A percentile compares a stretch with the other conserved stretches of the same genome.
Conservation (phyloP, 2,888 invertebrate genomes). For the Carterocephalus palaemon region DNA sequence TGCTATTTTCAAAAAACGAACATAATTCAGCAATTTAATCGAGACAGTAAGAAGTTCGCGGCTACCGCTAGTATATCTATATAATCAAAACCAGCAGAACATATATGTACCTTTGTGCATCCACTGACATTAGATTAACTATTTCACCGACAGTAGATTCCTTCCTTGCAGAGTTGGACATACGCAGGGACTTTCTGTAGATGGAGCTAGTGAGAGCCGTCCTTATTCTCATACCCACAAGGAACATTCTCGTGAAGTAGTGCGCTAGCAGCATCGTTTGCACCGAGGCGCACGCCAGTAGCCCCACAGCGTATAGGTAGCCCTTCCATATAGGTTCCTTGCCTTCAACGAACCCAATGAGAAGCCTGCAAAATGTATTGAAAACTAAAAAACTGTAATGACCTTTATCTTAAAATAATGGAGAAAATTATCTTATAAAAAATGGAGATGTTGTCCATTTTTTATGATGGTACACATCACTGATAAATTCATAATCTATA, state of each 20-base stretch:
- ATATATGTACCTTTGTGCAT: conserved; percentile 87
- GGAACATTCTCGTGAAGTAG: conserved; percentile 94
- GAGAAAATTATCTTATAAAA: no score
- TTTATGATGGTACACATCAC: no score
- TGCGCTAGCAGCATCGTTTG: conserved; percentile 93
- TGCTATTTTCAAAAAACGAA: no score
- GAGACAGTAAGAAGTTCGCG: no score
- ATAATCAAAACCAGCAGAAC: no score
- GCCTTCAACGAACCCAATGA: conserved; percentile 84
- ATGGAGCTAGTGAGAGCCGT: conserved; percentile 94
- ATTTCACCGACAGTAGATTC: conserved; percentile 94
- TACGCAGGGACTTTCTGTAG: conserved; percentile 89
- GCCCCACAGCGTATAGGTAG: conserved; percentile 86
- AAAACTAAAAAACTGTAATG: conserved; percentile 2
- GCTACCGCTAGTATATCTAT: no score
- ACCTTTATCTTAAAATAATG: neutral
- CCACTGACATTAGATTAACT: conserved; percentile 94
- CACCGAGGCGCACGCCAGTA: conserved; percentile 86
- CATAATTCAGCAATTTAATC: no score
- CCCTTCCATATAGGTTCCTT: conserved; percentile 89
- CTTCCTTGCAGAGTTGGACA: conserved; percentile 88
- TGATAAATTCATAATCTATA: no score
- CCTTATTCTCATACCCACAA: conserved; percentile 93
- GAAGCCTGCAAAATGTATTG: conserved; percentile 70
- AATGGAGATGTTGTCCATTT: no score